These are phyloP conservation scores for Euura lappo DNA, from an alignment of 1,140 invertebrate genomes.

Conservation along the genomic window DNA sequence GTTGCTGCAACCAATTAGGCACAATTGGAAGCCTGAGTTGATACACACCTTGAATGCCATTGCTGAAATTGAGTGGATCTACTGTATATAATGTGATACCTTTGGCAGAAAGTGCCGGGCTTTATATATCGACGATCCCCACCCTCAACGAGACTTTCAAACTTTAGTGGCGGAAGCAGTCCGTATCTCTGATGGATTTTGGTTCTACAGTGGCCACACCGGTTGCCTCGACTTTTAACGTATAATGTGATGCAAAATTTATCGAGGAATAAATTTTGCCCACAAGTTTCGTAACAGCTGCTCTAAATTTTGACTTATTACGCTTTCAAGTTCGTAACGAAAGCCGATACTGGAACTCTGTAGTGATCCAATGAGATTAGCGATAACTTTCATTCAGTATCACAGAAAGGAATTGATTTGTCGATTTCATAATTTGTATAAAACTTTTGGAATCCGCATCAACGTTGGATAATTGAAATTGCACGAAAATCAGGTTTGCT, in stretches of 20 bases:
- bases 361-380: no score
- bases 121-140: conserved; percentile 4
- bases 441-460: not conserved
- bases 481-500: not conserved
- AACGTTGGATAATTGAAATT: not conserved
- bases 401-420: not conserved
- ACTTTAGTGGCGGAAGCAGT: not conserved
- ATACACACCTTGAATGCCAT: not conserved
- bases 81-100: conserved; percentile 3
- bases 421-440: not conserved
- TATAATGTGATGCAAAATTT: not conserved
- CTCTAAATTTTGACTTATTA: not conserved
- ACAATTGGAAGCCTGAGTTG: no score
- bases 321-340: not conserved
- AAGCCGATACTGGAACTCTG: not conserved
- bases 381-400: not conserved
- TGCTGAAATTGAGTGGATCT: conserved; percentile 1
- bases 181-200: conserved; percentile 7
- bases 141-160: not conserved
- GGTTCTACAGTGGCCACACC: not conserved
- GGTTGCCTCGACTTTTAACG: not conserved
- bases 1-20: not conserved
- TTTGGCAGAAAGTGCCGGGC: not conserved
- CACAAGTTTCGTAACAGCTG: not conserved
- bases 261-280: not conserved